Conservation (phyloP, 2,113 vertebrate genomes). For the Gasterosteus nipponicus region DNA sequence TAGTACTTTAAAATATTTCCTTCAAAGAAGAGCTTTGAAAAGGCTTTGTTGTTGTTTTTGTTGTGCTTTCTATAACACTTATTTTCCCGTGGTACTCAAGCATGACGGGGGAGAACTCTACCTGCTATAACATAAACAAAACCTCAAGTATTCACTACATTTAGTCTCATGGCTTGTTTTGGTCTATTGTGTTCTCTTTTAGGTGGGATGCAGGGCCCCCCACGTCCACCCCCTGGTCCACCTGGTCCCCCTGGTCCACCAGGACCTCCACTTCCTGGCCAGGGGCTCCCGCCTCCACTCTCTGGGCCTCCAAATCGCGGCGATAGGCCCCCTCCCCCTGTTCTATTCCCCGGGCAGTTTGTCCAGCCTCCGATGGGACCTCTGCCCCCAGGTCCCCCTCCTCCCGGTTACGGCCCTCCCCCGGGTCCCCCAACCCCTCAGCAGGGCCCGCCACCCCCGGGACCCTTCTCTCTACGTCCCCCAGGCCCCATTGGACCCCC, state of each 20-base stretch:
- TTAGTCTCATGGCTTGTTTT: neutral
- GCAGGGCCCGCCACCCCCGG: constrained; percentile 94
- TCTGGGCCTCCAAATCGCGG: constrained; percentile 94
- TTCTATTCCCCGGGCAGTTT: constrained; percentile 97
- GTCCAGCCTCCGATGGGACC: constrained; percentile 95
- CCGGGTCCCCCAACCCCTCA: constrained; percentile 95
- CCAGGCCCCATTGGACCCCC: constrained; percentile 95
- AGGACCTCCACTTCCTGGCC: constrained; percentile 95
- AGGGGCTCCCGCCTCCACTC: constrained; percentile 92
- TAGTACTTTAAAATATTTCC: no score
- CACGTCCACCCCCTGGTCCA: constrained; percentile 93
- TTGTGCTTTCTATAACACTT: neutral
- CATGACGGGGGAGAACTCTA: neutral
- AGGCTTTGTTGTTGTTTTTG: neutral
- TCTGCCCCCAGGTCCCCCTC: constrained; percentile 94
- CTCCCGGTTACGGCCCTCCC: constrained; percentile 95
- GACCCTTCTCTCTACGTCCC: constrained; percentile 94
- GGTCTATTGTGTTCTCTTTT: constrained; percentile 43
- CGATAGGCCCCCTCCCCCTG: constrained; percentile 95
- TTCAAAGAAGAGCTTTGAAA: neutral
- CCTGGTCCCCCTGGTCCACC: constrained; percentile 94
- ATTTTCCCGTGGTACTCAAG: neutral
- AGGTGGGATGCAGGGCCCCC: constrained; percentile 93
- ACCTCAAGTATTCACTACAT: neutral
- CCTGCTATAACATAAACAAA: neutral